Evolutionary conservation across 2,797 vertebrate species (phyloP).

Genomic region (Sebastes hubbsi): DNA sequence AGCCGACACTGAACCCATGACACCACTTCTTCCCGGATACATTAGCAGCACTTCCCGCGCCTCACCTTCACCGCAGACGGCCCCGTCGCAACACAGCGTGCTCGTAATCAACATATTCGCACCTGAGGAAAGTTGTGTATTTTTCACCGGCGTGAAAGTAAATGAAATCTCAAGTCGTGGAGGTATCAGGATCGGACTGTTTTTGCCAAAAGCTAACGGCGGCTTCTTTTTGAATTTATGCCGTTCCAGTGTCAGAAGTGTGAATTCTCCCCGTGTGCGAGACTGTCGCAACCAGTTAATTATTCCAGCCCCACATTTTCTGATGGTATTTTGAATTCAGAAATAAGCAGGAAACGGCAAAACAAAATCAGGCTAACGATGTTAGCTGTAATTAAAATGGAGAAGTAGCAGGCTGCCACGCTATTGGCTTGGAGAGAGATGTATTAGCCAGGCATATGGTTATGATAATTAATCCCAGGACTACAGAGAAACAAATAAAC

Average conservation of each 20-base stretch:
- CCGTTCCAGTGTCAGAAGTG: conserved; percentile 12
- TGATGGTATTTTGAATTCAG: conserved; percentile 35
- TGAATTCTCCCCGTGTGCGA: not conserved
- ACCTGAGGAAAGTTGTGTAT: conserved; percentile 35
- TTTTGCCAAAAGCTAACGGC: conserved; percentile 11
- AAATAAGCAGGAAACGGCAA: conserved; percentile 46
- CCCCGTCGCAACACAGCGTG: not conserved
- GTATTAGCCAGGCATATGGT: conserved; percentile 81
- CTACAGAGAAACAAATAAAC: conserved; percentile 81
- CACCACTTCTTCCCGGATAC: conserved; percentile 43
- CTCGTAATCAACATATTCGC: conserved; percentile 59
- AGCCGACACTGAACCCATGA: conserved; percentile 52
- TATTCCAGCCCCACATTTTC: conserved; percentile 48
- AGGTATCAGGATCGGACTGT: not conserved
- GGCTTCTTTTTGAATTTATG: not conserved
- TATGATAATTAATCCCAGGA: conserved; percentile 84
- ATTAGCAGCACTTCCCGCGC: conserved; percentile 45
- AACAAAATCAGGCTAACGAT: conserved; percentile 64
- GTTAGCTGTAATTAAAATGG: conserved; percentile 75
- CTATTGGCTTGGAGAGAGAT: conserved; percentile 71
- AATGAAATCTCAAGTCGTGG: not conserved
- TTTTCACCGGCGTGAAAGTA: conserved; percentile 35
- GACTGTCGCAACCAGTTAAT: conserved; percentile 42
- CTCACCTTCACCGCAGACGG: conserved; percentile 45
- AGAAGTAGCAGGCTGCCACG: conserved; percentile 62